A percentile compares a stretch with the other conserved stretches of the same genome.
Evolutionary conservation across 2,113 vertebrate species (phyloP).

Genomic region (Cardinalis cardinalis): DNA sequence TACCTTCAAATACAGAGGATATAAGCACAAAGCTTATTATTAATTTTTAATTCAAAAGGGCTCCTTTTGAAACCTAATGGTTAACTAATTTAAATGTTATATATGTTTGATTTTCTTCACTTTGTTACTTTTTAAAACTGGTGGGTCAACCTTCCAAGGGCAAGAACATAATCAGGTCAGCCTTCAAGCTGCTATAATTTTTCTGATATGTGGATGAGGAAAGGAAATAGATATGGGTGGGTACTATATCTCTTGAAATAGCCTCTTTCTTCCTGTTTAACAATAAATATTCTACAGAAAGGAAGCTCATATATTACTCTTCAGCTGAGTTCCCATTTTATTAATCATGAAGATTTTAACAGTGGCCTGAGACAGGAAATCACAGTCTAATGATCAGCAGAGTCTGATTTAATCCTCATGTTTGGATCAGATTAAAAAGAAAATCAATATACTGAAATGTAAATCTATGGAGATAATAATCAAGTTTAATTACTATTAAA

Average conservation of each 20-base stretch:
- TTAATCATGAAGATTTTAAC: constrained; percentile 62
- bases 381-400: constrained; percentile 57
- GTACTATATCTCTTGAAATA: constrained; percentile 67
- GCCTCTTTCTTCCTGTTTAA: constrained; percentile 64
- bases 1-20: constrained; percentile 28
- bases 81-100: constrained; percentile 41
- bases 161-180: constrained; percentile 59
- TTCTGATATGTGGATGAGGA: constrained; percentile 59
- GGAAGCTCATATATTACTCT: constrained; percentile 60
- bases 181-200: constrained; percentile 67
- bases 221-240: constrained; percentile 66
- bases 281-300: constrained; percentile 68
- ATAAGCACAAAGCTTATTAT: background rate
- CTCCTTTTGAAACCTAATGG: background rate
- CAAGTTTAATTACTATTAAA: constrained; percentile 9
- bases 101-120: constrained; percentile 8
- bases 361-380: constrained; percentile 60
- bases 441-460: background rate
- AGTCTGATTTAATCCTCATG: constrained; percentile 17
- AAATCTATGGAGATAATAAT: background rate
- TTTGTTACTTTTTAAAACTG: constrained; percentile 50
- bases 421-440: constrained; percentile 1
- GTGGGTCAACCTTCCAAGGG: constrained; percentile 54
- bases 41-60: constrained; percentile 7
- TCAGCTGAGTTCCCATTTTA: constrained; percentile 54